phyloP scores from a whole-genome alignment of 2,797 vertebrate species.

The Cichlasoma orientale region DNA sequence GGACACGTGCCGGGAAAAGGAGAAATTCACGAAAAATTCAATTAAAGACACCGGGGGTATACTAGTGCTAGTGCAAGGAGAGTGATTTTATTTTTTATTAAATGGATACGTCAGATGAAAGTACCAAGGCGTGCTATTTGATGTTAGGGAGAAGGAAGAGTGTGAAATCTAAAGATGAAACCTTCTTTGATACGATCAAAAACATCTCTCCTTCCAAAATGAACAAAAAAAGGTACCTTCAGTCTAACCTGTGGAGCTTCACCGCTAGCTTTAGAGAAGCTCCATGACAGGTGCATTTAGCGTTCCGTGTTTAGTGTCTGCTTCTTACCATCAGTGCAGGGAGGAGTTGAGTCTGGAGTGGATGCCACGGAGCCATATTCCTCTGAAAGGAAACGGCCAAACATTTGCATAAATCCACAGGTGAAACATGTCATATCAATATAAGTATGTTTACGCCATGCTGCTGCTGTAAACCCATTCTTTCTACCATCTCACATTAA shows the following conservation, averaged over 20 bases:
- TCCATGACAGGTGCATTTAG: neutral
- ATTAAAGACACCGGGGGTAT: neutral
- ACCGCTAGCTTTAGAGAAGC: neutral
- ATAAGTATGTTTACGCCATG: neutral
- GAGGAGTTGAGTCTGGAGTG: constrained; percentile 86
- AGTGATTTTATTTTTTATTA: constrained; percentile 11
- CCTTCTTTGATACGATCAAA: constrained; percentile 40
- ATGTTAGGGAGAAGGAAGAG: constrained; percentile 13
- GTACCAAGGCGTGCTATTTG: constrained; percentile 19
- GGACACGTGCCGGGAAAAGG: neutral
- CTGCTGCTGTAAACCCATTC: neutral
- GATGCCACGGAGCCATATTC: constrained; percentile 86
- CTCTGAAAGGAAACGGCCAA: constrained; percentile 76
- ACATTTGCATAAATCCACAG: neutral
- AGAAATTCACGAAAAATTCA: neutral
- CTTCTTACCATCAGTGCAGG: constrained; percentile 83
- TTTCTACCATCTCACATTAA: neutral
- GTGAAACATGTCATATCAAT: neutral
- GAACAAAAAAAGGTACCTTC: neutral
- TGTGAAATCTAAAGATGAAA: constrained; percentile 26
- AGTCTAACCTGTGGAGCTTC: constrained; percentile 27
- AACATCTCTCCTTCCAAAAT: constrained; percentile 1
- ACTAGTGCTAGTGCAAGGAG: neutral
- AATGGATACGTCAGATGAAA: constrained; percentile 32
- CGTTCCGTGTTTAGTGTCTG: neutral